phyloP scores from a whole-genome alignment of 2,888 invertebrate species.

The Venusia cambrica region DNA sequence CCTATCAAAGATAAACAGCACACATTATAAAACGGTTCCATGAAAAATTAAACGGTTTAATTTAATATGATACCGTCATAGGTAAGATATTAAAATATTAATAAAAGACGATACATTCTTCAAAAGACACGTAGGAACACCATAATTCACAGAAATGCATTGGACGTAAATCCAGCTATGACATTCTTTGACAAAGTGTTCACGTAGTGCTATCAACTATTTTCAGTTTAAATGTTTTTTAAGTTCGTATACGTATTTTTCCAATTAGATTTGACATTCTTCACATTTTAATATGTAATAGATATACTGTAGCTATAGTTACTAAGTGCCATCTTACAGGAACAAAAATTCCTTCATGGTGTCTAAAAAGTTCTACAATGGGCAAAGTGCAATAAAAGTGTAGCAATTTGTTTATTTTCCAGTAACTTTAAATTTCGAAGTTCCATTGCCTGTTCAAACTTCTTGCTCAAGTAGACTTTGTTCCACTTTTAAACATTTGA shows the following conservation, averaged over 20 bases:
- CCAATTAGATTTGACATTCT: too few species aligned
- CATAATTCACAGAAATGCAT: conserved; percentile 59
- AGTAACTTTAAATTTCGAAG: background rate
- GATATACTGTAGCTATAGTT: too few species aligned
- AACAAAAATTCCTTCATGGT: too few species aligned
- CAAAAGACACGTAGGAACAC: conserved; percentile 60
- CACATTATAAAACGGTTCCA: conserved; percentile 6
- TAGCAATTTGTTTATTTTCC: background rate
- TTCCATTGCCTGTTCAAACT: conserved; percentile 2
- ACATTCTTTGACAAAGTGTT: conserved; percentile 49
- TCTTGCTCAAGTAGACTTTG: conserved; percentile 14
- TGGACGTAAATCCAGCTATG: conserved; percentile 49
- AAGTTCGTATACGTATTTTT: too few species aligned
- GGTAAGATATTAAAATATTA: conserved; percentile 40
- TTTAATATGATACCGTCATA: conserved; percentile 14
- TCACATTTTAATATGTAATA: too few species aligned
- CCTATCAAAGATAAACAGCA: conserved; percentile 1
- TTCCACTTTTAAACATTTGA: conserved; percentile 16
- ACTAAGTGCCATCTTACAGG: too few species aligned
- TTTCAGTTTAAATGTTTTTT: conserved; percentile 29
- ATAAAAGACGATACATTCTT: conserved; percentile 46
- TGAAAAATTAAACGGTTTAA: conserved; percentile 11
- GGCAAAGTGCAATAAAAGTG: too few species aligned
- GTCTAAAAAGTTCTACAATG: too few species aligned
- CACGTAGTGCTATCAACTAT: conserved; percentile 32